These are phyloP conservation scores for Rhinolophus ferrumequinum DNA, from an alignment of 2,113 vertebrate genomes.

Conservation along the genomic window DNA sequence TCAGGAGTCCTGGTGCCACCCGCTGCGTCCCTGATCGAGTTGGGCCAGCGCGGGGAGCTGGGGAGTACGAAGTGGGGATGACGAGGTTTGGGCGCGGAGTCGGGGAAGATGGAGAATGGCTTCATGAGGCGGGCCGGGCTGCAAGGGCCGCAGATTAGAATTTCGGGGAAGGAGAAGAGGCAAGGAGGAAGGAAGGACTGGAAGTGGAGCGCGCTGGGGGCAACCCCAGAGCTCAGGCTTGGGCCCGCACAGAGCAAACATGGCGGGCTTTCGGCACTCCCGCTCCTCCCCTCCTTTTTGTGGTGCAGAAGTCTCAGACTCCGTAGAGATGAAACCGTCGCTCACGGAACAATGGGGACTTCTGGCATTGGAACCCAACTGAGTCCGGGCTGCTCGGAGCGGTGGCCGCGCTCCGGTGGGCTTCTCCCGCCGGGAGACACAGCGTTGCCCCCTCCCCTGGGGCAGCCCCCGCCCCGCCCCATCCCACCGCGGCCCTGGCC, in stretches of 20 bases:
- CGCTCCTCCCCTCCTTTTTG: neutral
- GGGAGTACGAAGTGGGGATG: rapidly evolving
- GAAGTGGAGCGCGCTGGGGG: neutral
- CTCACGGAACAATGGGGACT: neutral
- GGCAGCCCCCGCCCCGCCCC: constrained; percentile 56
- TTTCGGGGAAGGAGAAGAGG: neutral
- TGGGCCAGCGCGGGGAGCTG: too few relatives aligned
- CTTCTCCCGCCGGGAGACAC: rapidly evolving
- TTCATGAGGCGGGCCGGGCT: neutral
- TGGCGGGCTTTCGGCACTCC: neutral
- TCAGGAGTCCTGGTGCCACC: neutral
- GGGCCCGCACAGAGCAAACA: neutral
- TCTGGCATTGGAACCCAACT: neutral
- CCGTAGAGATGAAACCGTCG: neutral
- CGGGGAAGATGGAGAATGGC: neutral
- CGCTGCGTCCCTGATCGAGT: neutral
- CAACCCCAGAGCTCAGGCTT: rapidly evolving
- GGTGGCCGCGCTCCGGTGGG: rapidly evolving
- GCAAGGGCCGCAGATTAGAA: neutral
- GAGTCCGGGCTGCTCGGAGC: neutral
- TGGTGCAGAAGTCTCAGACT: neutral
- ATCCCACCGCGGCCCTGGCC: neutral
- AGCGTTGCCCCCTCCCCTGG: neutral
- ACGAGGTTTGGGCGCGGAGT: neutral
- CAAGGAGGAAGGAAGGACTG: neutral